A percentile compares a stretch with the other conserved stretches of the same genome.
Evolutionary conservation across 2,797 vertebrate genomes (phyloP).

Genomic region (Picus viridis): DNA sequence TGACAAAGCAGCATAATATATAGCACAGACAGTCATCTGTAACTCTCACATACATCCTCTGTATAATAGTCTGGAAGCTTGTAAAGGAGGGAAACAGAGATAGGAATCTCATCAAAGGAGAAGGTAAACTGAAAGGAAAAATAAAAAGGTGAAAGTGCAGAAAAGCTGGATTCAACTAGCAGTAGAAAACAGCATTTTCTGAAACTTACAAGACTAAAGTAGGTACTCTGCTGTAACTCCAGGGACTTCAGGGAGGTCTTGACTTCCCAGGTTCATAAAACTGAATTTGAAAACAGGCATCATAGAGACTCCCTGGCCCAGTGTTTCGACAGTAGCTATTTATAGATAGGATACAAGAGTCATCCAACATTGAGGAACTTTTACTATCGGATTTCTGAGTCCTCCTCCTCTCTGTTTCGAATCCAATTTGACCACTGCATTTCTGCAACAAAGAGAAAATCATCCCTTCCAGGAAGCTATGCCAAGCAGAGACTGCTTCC

Average conservation of each 20-base stretch:
- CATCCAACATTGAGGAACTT: not conserved
- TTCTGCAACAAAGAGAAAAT: not conserved
- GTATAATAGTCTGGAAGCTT: not conserved
- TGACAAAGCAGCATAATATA: not conserved
- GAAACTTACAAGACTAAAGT: not conserved
- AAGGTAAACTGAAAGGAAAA: not conserved
- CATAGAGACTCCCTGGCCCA: not conserved
- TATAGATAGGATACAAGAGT: not conserved
- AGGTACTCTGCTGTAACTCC: not conserved
- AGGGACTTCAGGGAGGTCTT: not conserved
- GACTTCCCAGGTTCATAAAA: not conserved
- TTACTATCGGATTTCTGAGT: not conserved
- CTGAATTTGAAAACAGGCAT: not conserved
- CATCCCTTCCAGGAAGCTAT: not conserved
- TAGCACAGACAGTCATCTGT: not conserved
- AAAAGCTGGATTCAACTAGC: not conserved
- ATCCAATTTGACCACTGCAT: not conserved
- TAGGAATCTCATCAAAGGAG: not conserved
- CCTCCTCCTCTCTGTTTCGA: not conserved
- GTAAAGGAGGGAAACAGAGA: not conserved
- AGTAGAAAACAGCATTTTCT: not conserved
- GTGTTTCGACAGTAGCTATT: not conserved
- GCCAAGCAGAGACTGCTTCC: not conserved
- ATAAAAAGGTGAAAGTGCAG: not conserved
- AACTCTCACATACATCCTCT: not conserved